These are phyloP conservation scores for Cottus gobio DNA, from an alignment of 2,113 vertebrate genomes.

Conservation along the genomic window DNA sequence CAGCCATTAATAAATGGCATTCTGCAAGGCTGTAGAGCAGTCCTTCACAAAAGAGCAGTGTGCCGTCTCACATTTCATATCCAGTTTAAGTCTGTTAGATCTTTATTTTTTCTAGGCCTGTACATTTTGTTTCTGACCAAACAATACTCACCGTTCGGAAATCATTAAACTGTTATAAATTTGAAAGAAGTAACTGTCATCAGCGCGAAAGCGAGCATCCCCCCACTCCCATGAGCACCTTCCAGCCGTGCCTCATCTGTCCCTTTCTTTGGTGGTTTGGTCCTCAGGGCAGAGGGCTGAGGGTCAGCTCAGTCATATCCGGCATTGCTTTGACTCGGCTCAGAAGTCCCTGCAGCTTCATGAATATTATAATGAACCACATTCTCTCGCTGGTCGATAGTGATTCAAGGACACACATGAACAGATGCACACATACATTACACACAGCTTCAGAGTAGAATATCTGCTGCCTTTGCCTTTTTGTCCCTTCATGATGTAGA, in stretches of 20 bases:
- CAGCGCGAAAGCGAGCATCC: neutral
- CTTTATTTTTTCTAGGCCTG: neutral
- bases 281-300: constrained; percentile 32
- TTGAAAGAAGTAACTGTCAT: neutral
- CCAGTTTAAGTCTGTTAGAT: neutral
- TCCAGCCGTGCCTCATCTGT: constrained; percentile 12
- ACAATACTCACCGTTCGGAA: neutral
- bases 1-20: constrained; percentile 24
- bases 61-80: neutral
- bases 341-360: constrained; percentile 57
- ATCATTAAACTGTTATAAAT: neutral
- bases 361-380: constrained; percentile 68
- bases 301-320: constrained; percentile 53
- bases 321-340: constrained; percentile 34
- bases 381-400: constrained; percentile 34
- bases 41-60: neutral
- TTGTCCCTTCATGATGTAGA: neutral
- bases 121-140: neutral
- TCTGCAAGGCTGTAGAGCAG: neutral
- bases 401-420: constrained; percentile 33
- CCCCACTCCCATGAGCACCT: neutral
- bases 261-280: constrained; percentile 25
- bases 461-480: constrained; percentile 2
- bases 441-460: neutral
- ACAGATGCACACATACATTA: neutral